Evolutionary conservation across 2,888 invertebrate species (phyloP).

Genomic region (Junonia oenone): DNA sequence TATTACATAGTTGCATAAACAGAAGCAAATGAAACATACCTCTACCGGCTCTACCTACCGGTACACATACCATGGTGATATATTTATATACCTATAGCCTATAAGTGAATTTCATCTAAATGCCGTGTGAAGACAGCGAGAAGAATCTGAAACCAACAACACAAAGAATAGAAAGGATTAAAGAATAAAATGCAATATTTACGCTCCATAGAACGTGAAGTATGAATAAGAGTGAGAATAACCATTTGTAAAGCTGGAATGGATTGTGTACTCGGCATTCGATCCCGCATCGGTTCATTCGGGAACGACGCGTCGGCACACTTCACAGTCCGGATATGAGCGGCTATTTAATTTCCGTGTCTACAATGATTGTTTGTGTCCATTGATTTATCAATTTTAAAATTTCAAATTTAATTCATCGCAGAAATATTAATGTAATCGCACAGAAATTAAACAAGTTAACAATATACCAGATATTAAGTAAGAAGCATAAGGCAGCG

Average conservation of each 20-base stretch:
- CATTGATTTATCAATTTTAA: conserved; percentile 40
- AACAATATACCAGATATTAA: no score
- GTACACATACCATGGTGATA: no score
- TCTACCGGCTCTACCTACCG: no score
- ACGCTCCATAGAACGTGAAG: conserved; percentile 14
- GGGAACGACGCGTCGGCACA: conserved; percentile 36
- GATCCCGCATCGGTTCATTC: conserved; percentile 13
- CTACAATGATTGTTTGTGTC: conserved; percentile 60
- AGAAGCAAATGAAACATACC: background rate
- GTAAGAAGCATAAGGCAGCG: no score
- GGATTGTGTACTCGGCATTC: conserved; percentile 8
- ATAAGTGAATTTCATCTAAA: background rate
- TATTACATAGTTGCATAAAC: background rate
- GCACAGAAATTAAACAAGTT: no score
- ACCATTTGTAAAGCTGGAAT: conserved; percentile 17
- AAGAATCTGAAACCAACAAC: background rate
- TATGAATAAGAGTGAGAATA: conserved; percentile 12
- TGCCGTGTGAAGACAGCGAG: background rate
- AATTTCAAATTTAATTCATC: conserved; percentile 15
- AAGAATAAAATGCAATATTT: conserved; percentile 13
- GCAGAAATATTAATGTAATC: background rate
- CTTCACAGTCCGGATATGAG: conserved; percentile 63
- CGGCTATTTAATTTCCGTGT: conserved; percentile 76
- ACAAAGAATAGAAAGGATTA: background rate
- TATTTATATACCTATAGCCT: no score